Evolutionary conservation across 1,140 invertebrate genomes (phyloP), one percentile per base, ranked within the genome.

Genomic region (Meloidogyne hapla): DNA sequence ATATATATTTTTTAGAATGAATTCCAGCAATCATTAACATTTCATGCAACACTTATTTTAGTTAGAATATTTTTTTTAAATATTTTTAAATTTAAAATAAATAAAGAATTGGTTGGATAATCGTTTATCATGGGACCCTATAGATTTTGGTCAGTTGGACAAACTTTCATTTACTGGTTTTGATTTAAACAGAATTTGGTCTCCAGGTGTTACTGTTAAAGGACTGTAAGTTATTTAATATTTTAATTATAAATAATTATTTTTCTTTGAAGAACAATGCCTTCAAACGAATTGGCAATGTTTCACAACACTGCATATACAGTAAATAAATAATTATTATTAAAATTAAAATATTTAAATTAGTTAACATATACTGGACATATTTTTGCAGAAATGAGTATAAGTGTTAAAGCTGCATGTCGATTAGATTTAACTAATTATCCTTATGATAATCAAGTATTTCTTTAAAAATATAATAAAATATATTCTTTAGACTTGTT

Each of bases 131-230:
- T 73, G 71, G 71, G 71, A 73, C 13, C 21, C 71, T 4, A 64
- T 9, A 33, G 71, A 73, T 63, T 73, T 64, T 64, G 71, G 71
- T 23, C 71, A 73, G 33, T n/a, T 73, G 4, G 71, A 40, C 12
- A 73, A 64, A 42, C 12, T 73, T 21, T 61, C 71, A 56, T 73
- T 73, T 64, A 73, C 71, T 38, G 71, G 71, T 2, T 73, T 73
- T 64, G 71, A 73, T 33, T 28, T 73, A 23, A 73, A 18, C 10
- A 21, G 71, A 6, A 64, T 73, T 73, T 73, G 71, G 71, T 73
- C 26, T 33, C 71, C 71, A 9, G 71, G 38, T 21, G 28, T 73
- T 18, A 63, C 56, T n/a, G 28, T 73, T 64, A 73, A 73, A 63
- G 71, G 71, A 33, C 25, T 73, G 71, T 73, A 15, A 73, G 71